These are phyloP conservation scores for Coranthus polyacanthus DNA, from an alignment of 2,797 vertebrate genomes.

Conservation along the genomic window DNA sequence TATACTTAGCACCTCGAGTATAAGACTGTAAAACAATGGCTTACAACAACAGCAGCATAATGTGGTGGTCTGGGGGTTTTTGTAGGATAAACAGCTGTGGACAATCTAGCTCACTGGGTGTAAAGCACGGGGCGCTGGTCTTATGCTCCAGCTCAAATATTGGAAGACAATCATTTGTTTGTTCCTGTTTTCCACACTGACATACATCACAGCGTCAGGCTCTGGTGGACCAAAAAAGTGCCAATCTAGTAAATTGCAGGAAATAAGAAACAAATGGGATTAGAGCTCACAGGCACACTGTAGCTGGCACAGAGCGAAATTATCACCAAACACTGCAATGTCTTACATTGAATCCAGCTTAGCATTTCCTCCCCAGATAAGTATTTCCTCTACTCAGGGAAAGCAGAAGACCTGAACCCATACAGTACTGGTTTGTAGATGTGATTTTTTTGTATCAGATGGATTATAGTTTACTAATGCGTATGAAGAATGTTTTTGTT, in stretches of 20 bases:
- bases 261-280: conserved; percentile 72
- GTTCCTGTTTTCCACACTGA: conserved; percentile 59
- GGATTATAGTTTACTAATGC: conserved; percentile 13
- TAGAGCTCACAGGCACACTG: conserved; percentile 41
- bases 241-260: conserved; percentile 62
- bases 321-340: conserved; percentile 54
- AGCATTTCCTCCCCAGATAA: conserved; percentile 63
- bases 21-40: conserved; percentile 5
- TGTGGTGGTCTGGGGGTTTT: conserved; percentile 15
- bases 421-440: background rate
- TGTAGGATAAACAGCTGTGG: conserved; percentile 47
- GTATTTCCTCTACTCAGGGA: conserved; percentile 43
- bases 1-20: conserved; percentile 8
- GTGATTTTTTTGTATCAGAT: conserved; percentile 34
- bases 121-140: background rate
- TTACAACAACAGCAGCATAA: conserved; percentile 19
- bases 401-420: conserved; percentile 21
- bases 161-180: conserved; percentile 51
- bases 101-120: conserved; percentile 24
- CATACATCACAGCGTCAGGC: conserved; percentile 48
- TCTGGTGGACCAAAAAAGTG: conserved; percentile 51
- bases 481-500: conserved; percentile 1
- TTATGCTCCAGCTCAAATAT: conserved; percentile 22
- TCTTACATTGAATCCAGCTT: conserved; percentile 28
- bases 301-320: conserved; percentile 39